Conservation (phyloP, 1,140 invertebrate genomes). For the Drosophila busckii region DNA sequence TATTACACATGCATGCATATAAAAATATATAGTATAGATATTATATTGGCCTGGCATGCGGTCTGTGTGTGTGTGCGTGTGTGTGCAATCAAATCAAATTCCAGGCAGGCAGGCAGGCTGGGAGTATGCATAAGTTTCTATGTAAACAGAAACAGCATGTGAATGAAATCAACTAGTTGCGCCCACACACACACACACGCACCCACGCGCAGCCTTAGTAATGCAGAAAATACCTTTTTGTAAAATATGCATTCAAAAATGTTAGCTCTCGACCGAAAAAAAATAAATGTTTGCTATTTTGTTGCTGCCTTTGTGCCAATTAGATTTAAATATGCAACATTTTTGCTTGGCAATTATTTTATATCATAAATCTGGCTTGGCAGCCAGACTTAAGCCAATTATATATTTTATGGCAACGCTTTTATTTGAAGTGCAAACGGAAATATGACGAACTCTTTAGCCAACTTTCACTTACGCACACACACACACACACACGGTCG, state of each 20-base stretch:
- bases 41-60: too few relatives aligned
- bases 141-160: slow-evolving; percentile 29
- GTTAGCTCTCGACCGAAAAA: slow-evolving; percentile 38
- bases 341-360: too few relatives aligned
- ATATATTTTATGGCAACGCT: too few relatives aligned
- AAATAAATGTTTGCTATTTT: slow-evolving; percentile 33
- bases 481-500: neutral
- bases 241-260: slow-evolving; percentile 41
- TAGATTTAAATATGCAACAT: neutral
- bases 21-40: too few relatives aligned
- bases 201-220: neutral
- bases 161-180: slow-evolving; percentile 51
- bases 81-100: too few relatives aligned
- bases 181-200: slow-evolving; percentile 5
- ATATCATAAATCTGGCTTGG: too few relatives aligned
- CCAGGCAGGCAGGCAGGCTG: too few relatives aligned
- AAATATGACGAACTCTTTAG: neutral
- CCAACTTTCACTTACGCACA: slow-evolving; percentile 15
- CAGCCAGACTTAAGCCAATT: too few relatives aligned
- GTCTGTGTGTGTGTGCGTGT: too few relatives aligned
- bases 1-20: too few relatives aligned
- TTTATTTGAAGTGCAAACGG: neutral
- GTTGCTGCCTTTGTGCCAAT: slow-evolving; percentile 6
- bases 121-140: neutral
- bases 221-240: slow-evolving; percentile 31